phyloP scores from a whole-genome alignment of 2,888 invertebrate genomes.

The Drosophila cracens region DNA sequence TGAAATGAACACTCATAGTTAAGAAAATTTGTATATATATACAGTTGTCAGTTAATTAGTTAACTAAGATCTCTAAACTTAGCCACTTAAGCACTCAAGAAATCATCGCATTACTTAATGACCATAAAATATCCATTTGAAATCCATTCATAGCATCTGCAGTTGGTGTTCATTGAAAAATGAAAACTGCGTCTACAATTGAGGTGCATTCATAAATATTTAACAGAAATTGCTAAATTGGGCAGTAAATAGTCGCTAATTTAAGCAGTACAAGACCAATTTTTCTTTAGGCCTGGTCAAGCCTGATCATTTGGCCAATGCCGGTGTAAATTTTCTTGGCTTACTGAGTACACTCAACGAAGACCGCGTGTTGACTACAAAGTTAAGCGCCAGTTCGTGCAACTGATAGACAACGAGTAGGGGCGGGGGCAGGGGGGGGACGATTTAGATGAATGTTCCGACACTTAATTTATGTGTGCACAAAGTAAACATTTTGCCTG shows the following conservation, averaged over 20 bases:
- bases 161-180: slow-evolving; percentile 45
- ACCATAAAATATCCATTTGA: slow-evolving; percentile 4
- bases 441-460: slow-evolving; percentile 18
- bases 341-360: slow-evolving; percentile 25
- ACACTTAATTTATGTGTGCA: slow-evolving; percentile 77
- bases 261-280: slow-evolving; percentile 58
- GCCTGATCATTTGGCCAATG: slow-evolving; percentile 7
- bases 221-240: slow-evolving; percentile 72
- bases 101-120: slow-evolving; percentile 12
- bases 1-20: not conserved
- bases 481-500: slow-evolving; percentile 72
- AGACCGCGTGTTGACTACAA: slow-evolving; percentile 27
- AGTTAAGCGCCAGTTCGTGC: slow-evolving; percentile 65
- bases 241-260: slow-evolving; percentile 72
- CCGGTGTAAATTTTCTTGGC: slow-evolving; percentile 64
- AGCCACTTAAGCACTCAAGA: not conserved
- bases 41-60: not conserved
- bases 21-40: not conserved
- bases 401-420: not conserved
- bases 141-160: slow-evolving; percentile 59
- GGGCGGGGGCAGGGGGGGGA: not conserved
- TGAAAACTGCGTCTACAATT: slow-evolving; percentile 35
- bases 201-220: slow-evolving; percentile 74
- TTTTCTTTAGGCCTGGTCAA: slow-evolving; percentile 44
- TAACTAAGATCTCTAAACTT: not conserved